phyloP scores from a whole-genome alignment of 92 coral and sea anemone species.

The Zoanthus solanderi region DNA sequence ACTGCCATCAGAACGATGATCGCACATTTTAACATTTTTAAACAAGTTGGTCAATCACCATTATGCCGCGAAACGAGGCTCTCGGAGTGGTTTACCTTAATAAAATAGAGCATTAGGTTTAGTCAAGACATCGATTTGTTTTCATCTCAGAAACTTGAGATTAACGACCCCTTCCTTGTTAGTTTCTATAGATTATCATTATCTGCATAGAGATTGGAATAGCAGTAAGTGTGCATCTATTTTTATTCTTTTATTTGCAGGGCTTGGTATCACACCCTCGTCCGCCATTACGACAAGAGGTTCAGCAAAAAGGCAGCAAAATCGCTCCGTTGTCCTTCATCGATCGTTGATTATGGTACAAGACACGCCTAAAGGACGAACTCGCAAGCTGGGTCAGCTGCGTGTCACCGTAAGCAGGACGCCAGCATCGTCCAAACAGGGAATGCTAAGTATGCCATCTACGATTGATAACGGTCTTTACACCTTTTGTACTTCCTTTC shows the following conservation, averaged over 20 bases:
- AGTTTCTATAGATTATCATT: neutral
- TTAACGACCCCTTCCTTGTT: too few species aligned
- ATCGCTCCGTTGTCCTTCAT: slow-evolving; percentile 37
- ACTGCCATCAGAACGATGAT: too few species aligned
- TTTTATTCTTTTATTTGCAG: neutral
- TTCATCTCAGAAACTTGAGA: too few species aligned
- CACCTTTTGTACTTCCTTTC: neutral
- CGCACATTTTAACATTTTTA: too few species aligned
- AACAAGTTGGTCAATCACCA: too few species aligned
- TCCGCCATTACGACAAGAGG: slow-evolving; percentile 10
- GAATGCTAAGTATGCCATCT: slow-evolving; percentile 1
- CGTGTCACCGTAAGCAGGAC: slow-evolving; percentile 43
- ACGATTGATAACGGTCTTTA: neutral
- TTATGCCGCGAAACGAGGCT: too few species aligned
- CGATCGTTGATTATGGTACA: slow-evolving; percentile 38
- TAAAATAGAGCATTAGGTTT: too few species aligned
- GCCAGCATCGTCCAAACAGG: slow-evolving; percentile 9
- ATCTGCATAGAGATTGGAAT: neutral
- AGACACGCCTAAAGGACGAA: slow-evolving; percentile 42
- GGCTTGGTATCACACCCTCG: slow-evolving; percentile 39
- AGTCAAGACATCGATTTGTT: too few species aligned
- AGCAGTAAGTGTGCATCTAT: neutral
- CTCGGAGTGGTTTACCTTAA: too few species aligned
- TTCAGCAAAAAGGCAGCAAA: slow-evolving; percentile 21
- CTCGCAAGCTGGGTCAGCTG: slow-evolving; percentile 35